Conservation (phyloP, 2,888 invertebrate genomes). For the Lochmaea capreae region DNA sequence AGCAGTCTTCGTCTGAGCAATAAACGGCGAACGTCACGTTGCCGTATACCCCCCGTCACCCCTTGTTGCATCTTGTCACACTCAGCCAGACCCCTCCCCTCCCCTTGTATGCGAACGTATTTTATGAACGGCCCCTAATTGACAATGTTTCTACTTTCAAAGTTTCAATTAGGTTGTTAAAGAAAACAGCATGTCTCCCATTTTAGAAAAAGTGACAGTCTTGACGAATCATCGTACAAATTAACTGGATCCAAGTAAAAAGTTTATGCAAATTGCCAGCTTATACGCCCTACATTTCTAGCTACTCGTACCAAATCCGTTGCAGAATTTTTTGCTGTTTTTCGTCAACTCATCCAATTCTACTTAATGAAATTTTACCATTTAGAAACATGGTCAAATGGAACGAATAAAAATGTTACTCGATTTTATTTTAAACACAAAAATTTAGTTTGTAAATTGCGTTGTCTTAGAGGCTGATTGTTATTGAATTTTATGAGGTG, state of each 20-base stretch:
- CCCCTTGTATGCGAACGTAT: too few species aligned
- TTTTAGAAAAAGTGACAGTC: conserved; percentile 38
- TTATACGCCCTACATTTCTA: conserved; percentile 33
- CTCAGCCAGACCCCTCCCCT: too few species aligned
- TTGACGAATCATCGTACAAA: conserved; percentile 38
- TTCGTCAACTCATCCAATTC: neutral
- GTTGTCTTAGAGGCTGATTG: too few species aligned
- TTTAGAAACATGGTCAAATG: neutral
- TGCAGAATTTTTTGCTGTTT: neutral
- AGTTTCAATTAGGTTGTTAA: too few species aligned
- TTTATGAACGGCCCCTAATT: too few species aligned
- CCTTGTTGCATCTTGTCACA: too few species aligned
- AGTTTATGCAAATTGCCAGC: conserved; percentile 41
- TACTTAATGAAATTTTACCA: neutral
- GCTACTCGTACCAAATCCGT: conserved; percentile 11
- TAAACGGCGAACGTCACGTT: too few species aligned
- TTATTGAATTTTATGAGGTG: too few species aligned
- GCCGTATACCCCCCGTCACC: too few species aligned
- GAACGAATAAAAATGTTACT: neutral
- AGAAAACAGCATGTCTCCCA: conserved; percentile 11
- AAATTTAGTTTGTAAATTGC: neutral
- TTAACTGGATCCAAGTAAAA: conserved; percentile 36
- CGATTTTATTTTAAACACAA: neutral
- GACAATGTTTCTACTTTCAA: too few species aligned
- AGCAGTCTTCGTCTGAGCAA: too few species aligned